Base-by-base conservation (phyloP, 2,797 vertebrate species). In the Distichodus sexfasciatus region DNA sequence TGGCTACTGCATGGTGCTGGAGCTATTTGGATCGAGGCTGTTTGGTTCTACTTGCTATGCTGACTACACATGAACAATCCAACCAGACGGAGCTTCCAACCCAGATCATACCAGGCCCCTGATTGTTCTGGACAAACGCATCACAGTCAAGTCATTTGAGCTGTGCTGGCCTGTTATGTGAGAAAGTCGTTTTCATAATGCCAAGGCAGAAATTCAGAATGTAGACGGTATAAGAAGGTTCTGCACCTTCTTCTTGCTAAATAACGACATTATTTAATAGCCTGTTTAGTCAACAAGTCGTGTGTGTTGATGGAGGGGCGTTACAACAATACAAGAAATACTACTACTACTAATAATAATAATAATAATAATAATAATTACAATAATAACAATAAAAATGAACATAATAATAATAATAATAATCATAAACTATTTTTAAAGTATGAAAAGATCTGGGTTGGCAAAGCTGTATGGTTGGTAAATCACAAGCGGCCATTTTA, bases 41-140 rank as follows among this genome's bases (percentile, higher is more conserved):
- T 98, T 98, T 98, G 96, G 95, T 96, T 95, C 97, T 96, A 99
- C 97, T 99, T 99, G 99, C 97, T 99, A 96, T 99, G 97, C 99
- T 99, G 97, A 99, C 97, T 96, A 97, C 97, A 99, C 96, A 99
- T 98, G 96, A 95, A 94, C 92, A 92, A 93, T 94, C 93, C 95
- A 96, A 95, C 94, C 91, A 93, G 94, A 94, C 87, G 91, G 94
- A 93, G 92, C 92, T n/a, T n/a, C 91, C 92, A 91, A 92, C 93
- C 93, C 92, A 92, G 91, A 89, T 89, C 89, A 88, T 87, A 72
- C 23, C 17, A 23, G 1, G 12, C 44, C 48, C 17, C 38, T 28
- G 29, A 50, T 21, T 36, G 50, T 15, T 26, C 36, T 7, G 8
- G 1, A 21, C 9, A 53, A 19, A 14, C 36, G 26, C 11, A 26